Conservation (phyloP, 2,888 invertebrate genomes). For the Pandemis cinnamomeana region DNA sequence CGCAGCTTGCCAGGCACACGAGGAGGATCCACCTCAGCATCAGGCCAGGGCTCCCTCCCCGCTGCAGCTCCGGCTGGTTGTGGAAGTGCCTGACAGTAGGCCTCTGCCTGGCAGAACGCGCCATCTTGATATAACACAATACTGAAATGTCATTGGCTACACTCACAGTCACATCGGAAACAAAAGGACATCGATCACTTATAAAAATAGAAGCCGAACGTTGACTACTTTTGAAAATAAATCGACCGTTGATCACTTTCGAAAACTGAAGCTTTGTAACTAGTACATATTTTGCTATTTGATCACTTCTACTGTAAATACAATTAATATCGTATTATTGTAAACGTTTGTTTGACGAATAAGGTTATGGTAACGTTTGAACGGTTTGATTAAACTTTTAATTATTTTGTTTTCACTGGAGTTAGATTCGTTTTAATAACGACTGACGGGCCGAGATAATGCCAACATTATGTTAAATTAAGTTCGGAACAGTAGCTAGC, state of each 20-base stretch:
- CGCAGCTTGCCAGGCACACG: conserved; percentile 76
- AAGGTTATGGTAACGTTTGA: conserved; percentile 32
- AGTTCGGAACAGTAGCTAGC: conserved; percentile 30
- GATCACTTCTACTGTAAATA: conserved; percentile 20
- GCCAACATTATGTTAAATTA: conserved; percentile 35
- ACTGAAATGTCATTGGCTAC: conserved; percentile 50
- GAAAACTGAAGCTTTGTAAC: conserved; percentile 1
- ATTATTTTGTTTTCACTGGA: conserved; percentile 39
- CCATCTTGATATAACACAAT: conserved; percentile 58
- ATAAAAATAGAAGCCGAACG: conserved; percentile 22
- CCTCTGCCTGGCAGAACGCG: conserved; percentile 58
- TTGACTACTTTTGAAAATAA: conserved; percentile 29
- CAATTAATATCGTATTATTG: conserved; percentile 35
- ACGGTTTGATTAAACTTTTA: conserved; percentile 39
- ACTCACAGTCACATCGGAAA: conserved; percentile 32
- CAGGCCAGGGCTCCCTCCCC: conserved; percentile 65
- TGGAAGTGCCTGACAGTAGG: conserved; percentile 79
- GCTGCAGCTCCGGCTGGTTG: conserved; percentile 78
- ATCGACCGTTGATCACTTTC: conserved; percentile 10
- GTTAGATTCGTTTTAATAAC: conserved; percentile 39
- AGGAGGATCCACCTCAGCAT: conserved; percentile 78
- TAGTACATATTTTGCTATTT: background rate
- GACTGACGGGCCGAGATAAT: conserved; percentile 35
- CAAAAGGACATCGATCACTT: conserved; percentile 28
- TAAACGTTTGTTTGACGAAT: conserved; percentile 35